Evolutionary conservation across 1,140 invertebrate genomes (phyloP).

Genomic region (Kradibia gibbosae): DNA sequence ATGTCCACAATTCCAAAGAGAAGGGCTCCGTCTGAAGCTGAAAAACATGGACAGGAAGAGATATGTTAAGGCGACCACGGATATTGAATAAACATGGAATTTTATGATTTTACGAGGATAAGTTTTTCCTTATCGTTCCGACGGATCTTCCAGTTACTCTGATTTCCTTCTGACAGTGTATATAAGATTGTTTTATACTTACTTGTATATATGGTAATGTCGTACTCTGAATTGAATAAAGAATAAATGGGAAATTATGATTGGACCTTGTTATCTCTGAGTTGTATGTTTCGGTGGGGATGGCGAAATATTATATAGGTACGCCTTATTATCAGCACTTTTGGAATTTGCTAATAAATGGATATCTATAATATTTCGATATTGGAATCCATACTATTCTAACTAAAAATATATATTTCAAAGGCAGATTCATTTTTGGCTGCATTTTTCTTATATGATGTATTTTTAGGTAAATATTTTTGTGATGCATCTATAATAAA

Average conservation of each 20-base stretch:
- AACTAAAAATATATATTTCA: no score
- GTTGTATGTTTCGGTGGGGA: background rate
- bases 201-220: conserved; percentile 70
- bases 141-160: conserved; percentile 48
- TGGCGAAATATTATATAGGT: background rate
- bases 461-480: no score
- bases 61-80: conserved; percentile 44
- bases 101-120: conserved; percentile 70
- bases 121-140: conserved; percentile 54
- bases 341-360: background rate
- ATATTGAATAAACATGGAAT: conserved; percentile 74
- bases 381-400: no score
- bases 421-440: no score
- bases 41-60: conserved; percentile 31
- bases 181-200: conserved; percentile 59
- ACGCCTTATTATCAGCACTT: background rate
- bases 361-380: no score
- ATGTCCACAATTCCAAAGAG: no score
- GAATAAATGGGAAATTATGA: conserved; percentile 67
- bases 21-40: conserved; percentile 14
- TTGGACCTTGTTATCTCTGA: conserved; percentile 53
- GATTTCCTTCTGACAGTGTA: background rate
- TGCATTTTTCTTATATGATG: no score
- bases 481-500: no score
- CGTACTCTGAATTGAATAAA: conserved; percentile 69